Base-by-base conservation (phyloP, 2,888 invertebrate genomes). In the Trichopoda pennipes region DNA sequence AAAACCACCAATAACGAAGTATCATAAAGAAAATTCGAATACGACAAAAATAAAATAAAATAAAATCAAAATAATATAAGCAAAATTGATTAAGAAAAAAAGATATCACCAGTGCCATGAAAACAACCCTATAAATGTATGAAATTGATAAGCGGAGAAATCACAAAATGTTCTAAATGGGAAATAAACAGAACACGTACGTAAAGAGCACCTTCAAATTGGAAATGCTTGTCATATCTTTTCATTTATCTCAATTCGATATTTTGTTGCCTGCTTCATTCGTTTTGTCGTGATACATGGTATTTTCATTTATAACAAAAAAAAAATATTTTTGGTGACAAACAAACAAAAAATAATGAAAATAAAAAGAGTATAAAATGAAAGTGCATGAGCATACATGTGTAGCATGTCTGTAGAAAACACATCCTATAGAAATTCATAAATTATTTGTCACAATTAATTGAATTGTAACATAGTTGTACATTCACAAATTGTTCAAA, bases 201-300 rank as follows among this genome's bases (percentile, higher is more conserved):
- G 42, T 12, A 21, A 12, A 38, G 44, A 53, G 85, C 87, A 84
- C 85, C 86, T 83, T 85, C 86, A 90, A 89, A 90, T 90, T 89
- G 90, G 88, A 90, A 90, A 90, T 89, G 89, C 89, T 89, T 90
- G 90, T 90, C 90, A 90, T 90, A 89, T 90, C 87, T 88, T 77
- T 86, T 89, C 89, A 90, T 88, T 88, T 88, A 88, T 88, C 86
- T 87, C 64, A 74, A 76, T 81, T 49, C 63, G 83, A 84, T 87
- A 53, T 23, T 55, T 88, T 21, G 60, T 75, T 72, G 17, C 9
- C 1, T 3, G 17, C 9, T 17, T 49, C 9, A 0, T 44, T 44
- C 6, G n/a, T 16, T 44, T 44, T 16, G 16, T n/a, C 44, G 1
- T 66, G 75, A 76, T 81, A 85, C 84, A 85, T 79, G 85, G 78